Base-by-base conservation (phyloP, 2,797 vertebrate species). In the Schizopygopsis malacanthus region DNA sequence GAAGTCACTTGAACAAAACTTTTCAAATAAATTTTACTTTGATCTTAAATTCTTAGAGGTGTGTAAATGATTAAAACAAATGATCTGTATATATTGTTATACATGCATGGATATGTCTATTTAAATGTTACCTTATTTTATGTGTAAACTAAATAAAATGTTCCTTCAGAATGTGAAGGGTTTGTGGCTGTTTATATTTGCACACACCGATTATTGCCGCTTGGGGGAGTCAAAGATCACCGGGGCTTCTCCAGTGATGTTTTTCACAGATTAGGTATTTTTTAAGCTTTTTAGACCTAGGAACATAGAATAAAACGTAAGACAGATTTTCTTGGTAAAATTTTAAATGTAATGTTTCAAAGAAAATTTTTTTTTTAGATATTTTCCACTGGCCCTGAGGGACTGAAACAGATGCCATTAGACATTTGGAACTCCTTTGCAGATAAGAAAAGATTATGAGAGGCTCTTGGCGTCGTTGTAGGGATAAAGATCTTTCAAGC, bases 1-100 rank as follows among this genome's bases (percentile, higher is more conserved):
- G 94, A 93, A 93, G 85, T 84, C 93, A 94, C 95, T 95, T 95
- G 95, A 95, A 95, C 81, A 77, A 0, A 8, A 59, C 37, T 67
- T 65, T 70, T 20, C 8, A 11, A 33, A 22, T 18, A n/a, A 11
- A 25, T 18, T 84, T 52, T 77, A 75, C 61, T 25, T 52, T 41
- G 59, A 10, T 67, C 47, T 59, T 28, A 3, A 9, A n/a, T 79
- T 3, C 88, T 81, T 61, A 82, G 43, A 71, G 69, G 72, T 59
- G 56, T 84, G 87, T 88, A 82, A 83, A 92, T 90, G 89, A 91
- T 91, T 13, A 22, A 4, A 9, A 81, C 2, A 33, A 22, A 83
- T 88, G 82, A 88, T 90, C 83, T 92, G 91, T 92, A 90, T 85
- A 91, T 90, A 90, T 69, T 54, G 70, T 47, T 87, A 85, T 89